phyloP scores from a whole-genome alignment of 2,888 invertebrate genomes.

The Lamellibrachia satsuma region DNA sequence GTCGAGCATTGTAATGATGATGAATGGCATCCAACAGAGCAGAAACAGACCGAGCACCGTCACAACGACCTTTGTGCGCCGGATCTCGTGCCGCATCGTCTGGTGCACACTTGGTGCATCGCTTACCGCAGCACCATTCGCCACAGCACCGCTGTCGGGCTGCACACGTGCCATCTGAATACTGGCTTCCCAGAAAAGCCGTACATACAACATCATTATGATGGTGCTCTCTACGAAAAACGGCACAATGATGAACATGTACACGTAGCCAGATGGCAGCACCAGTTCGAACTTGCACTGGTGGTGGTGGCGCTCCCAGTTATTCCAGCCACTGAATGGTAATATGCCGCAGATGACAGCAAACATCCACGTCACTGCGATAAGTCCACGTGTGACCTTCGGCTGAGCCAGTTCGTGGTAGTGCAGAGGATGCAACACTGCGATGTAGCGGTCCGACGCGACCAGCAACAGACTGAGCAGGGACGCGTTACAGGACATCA shows the following conservation, averaged over 20 bases:
- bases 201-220: constrained; percentile 21
- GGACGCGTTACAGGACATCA: constrained; percentile 44
- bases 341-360: background rate
- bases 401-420: background rate
- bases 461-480: constrained; percentile 43
- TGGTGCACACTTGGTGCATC: background rate
- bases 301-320: constrained; percentile 23
- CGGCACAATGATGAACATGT: background rate
- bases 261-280: constrained; percentile 18
- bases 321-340: background rate
- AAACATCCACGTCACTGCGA: constrained; percentile 14
- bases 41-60: constrained; percentile 43
- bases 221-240: constrained; percentile 30
- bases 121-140: background rate
- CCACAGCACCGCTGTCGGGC: background rate
- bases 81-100: constrained; percentile 40
- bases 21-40: constrained; percentile 46
- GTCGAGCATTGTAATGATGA: constrained; percentile 30
- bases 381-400: background rate
- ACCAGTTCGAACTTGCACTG: constrained; percentile 17
- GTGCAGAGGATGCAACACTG: constrained; percentile 21
- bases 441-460: constrained; percentile 38
- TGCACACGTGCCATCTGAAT: background rate
- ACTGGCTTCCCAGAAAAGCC: constrained; percentile 13
- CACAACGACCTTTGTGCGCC: constrained; percentile 43